Evolutionary conservation across 1,140 invertebrate species (phyloP), one percentile per base, ranked within the genome.

Genomic region (Harpegnathos saltator): DNA sequence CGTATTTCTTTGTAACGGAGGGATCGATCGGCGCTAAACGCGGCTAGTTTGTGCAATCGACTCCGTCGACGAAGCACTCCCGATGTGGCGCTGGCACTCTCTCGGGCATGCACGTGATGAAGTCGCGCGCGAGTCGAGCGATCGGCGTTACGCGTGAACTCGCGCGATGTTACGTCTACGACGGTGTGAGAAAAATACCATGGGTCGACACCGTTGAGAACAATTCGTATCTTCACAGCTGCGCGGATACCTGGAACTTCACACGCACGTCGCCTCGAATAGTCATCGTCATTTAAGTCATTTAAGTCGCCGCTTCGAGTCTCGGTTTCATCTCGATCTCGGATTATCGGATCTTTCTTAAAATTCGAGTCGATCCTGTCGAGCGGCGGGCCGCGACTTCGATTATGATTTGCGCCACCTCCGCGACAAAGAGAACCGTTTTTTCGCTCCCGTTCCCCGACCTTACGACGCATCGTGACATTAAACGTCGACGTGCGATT

Each of bases 1-100:
- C 73, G 84, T 78, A 50, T 87, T 83, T 87, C 86, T 82, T 85
- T 71, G 68, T 65, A 48, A 83, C 50, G 44, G 26, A n/a, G 56
- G 56, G 82, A 84, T 80, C 68, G 54, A 77, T 73, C 68, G 85
- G 22, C 54, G 52, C 33, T 80, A 71, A 77, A 71, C 50, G 44
- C 69, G 78, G 9, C 78, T 82, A 50, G 69, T 62, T 74, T 63
- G 56, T 74, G 44, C 78, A 59, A 4, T 50, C 68, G 38, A 50
- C 33, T 50, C 33, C 12, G 68, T 33, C 26, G 69, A 17, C 58
- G 56, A n/a, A 38, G 19, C 77, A 54, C 9, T 48, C 52, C 22
- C 58, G 68, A 63, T 82, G 50, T n/a, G n/a, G n/a, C n/a, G 38
- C 11, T 72, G 68, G 19, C 44, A 74, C 71, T n/a, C n/a, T n/a